A percentile compares a stretch with the other conserved stretches of the same genome.
Conservation (phyloP, 2,113 vertebrate species). For the Lagopus leucura region DNA sequence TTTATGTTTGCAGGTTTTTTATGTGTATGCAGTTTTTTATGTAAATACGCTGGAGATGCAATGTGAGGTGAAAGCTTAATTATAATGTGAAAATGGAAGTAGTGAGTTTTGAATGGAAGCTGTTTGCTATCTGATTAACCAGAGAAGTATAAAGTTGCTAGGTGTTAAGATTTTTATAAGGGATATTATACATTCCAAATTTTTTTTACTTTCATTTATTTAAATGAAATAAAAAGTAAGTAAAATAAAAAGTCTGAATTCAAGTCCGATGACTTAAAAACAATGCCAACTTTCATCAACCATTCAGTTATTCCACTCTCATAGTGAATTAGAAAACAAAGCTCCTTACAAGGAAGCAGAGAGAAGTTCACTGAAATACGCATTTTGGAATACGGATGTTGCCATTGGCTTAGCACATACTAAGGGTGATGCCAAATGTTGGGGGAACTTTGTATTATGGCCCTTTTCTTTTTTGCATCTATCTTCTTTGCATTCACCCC, state of each 20-base stretch:
- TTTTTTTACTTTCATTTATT: background rate
- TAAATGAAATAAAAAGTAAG: background rate
- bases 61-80: background rate
- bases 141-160: background rate
- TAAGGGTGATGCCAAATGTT: background rate
- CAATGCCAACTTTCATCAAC: background rate
- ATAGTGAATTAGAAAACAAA: background rate
- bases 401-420: background rate
- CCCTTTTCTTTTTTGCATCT: background rate
- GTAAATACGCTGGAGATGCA: background rate
- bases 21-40: background rate
- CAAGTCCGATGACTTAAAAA: background rate
- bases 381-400: background rate
- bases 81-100: background rate
- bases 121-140: background rate
- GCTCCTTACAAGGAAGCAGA: background rate
- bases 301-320: background rate
- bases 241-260: background rate
- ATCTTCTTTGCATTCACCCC: background rate
- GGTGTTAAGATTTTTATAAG: background rate
- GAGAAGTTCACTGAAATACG: background rate
- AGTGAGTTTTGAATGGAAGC: background rate
- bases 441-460: background rate
- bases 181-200: background rate
- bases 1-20: no score